A percentile compares a stretch with the other conserved stretches of the same genome.
phyloP scores from a whole-genome alignment of 2,797 vertebrate species.

The Sorex maritimensis region DNA sequence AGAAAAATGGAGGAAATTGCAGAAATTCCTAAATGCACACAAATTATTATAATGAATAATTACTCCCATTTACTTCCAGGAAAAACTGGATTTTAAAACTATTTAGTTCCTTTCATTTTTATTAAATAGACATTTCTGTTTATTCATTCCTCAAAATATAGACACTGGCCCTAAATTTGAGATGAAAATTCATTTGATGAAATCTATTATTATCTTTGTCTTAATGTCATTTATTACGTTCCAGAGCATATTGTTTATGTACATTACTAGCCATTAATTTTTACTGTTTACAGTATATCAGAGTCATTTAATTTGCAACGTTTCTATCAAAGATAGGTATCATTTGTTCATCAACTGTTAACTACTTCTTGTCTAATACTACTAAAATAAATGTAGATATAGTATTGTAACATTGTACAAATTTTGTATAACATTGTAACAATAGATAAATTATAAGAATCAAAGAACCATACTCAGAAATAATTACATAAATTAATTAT shows the following conservation, averaged over 20 bases:
- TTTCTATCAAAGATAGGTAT: background rate
- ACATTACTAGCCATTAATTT: background rate
- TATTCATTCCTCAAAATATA: slow-evolving; percentile 11
- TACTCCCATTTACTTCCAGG: background rate
- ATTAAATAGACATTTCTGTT: background rate
- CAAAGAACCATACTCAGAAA: too few relatives aligned
- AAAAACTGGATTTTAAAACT: slow-evolving; percentile 10
- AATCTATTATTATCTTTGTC: background rate
- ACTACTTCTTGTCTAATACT: slow-evolving; percentile 23
- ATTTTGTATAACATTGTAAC: slow-evolving; percentile 2
- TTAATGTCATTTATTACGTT: background rate
- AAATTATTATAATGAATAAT: background rate
- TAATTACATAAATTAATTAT: too few relatives aligned
- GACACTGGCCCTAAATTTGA: slow-evolving; percentile 31
- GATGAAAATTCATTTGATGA: background rate
- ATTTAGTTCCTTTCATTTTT: slow-evolving; percentile 6
- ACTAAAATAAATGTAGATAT: slow-evolving; percentile 30
- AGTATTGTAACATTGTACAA: background rate
- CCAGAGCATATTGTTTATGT: background rate
- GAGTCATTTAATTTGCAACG: slow-evolving; percentile 30
- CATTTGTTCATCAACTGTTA: background rate
- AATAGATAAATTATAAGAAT: background rate
- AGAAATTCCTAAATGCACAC: slow-evolving; percentile 7
- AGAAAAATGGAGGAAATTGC: background rate
- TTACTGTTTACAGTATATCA: background rate